Base-by-base conservation (phyloP, 2,113 vertebrate genomes). In the Ploceus nigricollis region DNA sequence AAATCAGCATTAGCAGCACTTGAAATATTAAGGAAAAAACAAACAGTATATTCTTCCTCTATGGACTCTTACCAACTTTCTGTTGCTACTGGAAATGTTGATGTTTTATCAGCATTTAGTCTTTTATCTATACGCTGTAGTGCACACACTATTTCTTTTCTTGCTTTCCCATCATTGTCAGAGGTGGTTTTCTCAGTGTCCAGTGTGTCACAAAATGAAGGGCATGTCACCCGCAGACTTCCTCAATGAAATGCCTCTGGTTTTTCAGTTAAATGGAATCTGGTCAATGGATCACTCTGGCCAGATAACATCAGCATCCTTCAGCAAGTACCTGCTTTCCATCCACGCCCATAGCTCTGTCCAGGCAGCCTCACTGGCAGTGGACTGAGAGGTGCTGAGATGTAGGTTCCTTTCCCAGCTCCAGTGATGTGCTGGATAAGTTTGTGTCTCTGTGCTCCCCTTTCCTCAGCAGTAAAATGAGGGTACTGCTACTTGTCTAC, bases 351-450 rank as follows among this genome's bases (percentile, higher is more conserved):
- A 51, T 8, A 58, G 65, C 60, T 47, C 51, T 75, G 68, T 39
- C 48, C 60, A 65, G 31, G 64, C 20, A 35, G 35, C 51, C 82
- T 82, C 5, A 9, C 57, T 31, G 57, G 10, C 57, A 39, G 35
- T 2, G 27, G 21, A 40, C 70, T 30, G 53, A 82, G 47, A 48
- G n/a, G 60, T 2, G 1, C 77, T 47, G 56, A 51, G 73, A 14
- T 35, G 7, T 2, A 54, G 31, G 28, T 28, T 84, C 33, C 25
- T 44, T 48, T 56, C n/a, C 53, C 0, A 0, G 15, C 15, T 75
- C 40, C 3, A 0, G 17, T 44, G 47, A 45, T 24, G n/a, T 27
- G n/a, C 58, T 69, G 44, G 53, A 48, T 44, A 51, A 16, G 23
- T 70, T 24, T 66, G 37, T 78, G 40, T 47, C 19, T 31, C 47